Evolutionary conservation across 2,113 vertebrate species (phyloP).

Genomic region (Ceratotherium simum): DNA sequence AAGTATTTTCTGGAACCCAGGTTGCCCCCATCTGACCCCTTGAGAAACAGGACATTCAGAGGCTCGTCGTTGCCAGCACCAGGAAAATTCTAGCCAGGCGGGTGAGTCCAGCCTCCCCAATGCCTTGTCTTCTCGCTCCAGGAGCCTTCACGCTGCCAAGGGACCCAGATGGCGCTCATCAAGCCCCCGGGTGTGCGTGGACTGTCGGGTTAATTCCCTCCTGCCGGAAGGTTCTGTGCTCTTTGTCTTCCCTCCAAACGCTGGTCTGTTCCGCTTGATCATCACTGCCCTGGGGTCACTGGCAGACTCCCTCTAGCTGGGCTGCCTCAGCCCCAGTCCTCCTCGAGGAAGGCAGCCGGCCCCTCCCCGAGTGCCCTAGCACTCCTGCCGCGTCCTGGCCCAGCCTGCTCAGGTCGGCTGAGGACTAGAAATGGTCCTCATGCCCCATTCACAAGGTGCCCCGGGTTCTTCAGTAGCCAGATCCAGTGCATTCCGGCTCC

Average conservation of each 20-base stretch:
- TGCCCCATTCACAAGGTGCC: background rate
- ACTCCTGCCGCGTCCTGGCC: no score
- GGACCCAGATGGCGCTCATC: background rate
- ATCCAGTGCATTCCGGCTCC: background rate
- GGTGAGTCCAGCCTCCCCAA: background rate
- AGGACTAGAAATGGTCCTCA: no score
- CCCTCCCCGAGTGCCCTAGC: background rate
- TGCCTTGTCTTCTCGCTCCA: background rate
- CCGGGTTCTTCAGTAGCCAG: rapidly evolving
- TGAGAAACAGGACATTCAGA: background rate
- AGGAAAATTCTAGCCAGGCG: background rate
- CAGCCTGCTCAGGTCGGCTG: background rate
- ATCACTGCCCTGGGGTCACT: background rate
- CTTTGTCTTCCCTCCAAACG: background rate
- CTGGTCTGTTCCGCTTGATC: no score
- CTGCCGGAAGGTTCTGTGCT: background rate
- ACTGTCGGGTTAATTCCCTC: background rate
- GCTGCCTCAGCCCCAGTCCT: background rate
- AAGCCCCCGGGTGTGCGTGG: background rate
- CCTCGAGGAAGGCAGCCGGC: background rate
- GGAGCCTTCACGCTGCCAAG: rapidly evolving
- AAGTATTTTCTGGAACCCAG: background rate
- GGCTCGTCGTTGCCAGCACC: background rate
- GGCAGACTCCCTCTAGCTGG: no score
- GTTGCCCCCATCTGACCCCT: background rate